Conservation (phyloP, 2,113 vertebrate species). For the Protobothrops flavoviridis region DNA sequence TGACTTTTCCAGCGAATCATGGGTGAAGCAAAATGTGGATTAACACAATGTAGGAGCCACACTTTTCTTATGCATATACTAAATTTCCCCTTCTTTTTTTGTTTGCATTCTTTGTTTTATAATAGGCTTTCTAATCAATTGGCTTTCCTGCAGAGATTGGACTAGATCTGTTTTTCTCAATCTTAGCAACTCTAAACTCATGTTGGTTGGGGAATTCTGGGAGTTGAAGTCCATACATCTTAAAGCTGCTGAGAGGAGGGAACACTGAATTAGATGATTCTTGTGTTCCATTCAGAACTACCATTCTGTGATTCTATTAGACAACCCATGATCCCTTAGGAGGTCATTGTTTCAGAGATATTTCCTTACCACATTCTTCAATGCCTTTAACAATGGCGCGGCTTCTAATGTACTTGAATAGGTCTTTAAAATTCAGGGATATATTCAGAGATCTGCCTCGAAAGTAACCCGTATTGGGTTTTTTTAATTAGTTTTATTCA, state of each 20-base stretch:
- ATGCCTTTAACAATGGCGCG: background rate
- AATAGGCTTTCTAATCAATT: background rate
- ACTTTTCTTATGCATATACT: background rate
- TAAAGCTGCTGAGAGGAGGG: background rate
- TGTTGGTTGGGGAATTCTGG: background rate
- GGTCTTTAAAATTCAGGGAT: background rate
- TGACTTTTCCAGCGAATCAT: background rate
- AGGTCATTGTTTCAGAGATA: background rate
- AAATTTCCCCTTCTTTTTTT: background rate
- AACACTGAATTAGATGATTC: background rate
- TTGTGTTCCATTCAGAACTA: background rate
- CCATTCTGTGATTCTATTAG: background rate
- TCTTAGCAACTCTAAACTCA: background rate
- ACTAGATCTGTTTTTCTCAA: background rate
- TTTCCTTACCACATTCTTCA: background rate
- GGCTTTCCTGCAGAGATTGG: background rate
- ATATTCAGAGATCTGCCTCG: background rate
- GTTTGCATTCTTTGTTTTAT: background rate
- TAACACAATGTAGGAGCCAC: background rate
- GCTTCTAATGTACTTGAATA: background rate
- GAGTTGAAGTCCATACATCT: background rate
- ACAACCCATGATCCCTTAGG: background rate
- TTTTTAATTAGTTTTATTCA: too few relatives aligned
- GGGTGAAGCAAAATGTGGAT: background rate
- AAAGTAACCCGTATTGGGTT: background rate